Evolutionary conservation across 2,888 invertebrate genomes (phyloP), one percentile per base, ranked within the genome.

Genomic region (Lagria hirta): DNA sequence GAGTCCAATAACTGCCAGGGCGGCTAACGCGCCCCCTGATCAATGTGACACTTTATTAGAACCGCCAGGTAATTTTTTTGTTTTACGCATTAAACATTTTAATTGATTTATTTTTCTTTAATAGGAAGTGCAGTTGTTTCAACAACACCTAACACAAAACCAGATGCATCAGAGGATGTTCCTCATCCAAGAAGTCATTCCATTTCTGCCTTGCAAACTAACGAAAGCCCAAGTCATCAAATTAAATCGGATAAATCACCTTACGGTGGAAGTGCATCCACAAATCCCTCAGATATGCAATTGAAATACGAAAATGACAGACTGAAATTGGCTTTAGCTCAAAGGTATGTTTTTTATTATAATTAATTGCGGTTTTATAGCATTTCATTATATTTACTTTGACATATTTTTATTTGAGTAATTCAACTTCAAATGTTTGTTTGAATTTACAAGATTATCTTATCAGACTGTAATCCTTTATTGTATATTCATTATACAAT

Each of bases 221-320:
- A 70, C 37, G 83, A 83, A 58, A 83, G 83, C 68, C 83, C 83
- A 15, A 83, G 82, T 64, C 82, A 83, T 69, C 80, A 80, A 61
- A 59, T 59, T 7, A 71, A 72, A 54, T 50, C 68, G 23, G 71
- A 70, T 3, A 71, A 71, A 50, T 47, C 55, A 3, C 41, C 57
- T 4, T 51, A 54, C 13, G n/a, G n/a, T n/a, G 41, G 55, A 6
- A 52, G 54, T 14, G 48, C 48, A 7, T 38, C 52, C 12, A 27
- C 62, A 71, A 76, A 69, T 58, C 75, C 71, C 38, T 73, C 79
- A 23, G 87, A 93, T 66, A 89, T 89, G 68, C 95, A 96, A 72
- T 79, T 97, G 50, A 92, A 96, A 68, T 96, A 96, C 74, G 97
- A 97, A 75, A 97, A 97, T 71, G 97, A 97, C 69, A 80, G 95